These are phyloP conservation scores for Plusia festucae DNA, from an alignment of 2,888 invertebrate species.

Conservation along the genomic window DNA sequence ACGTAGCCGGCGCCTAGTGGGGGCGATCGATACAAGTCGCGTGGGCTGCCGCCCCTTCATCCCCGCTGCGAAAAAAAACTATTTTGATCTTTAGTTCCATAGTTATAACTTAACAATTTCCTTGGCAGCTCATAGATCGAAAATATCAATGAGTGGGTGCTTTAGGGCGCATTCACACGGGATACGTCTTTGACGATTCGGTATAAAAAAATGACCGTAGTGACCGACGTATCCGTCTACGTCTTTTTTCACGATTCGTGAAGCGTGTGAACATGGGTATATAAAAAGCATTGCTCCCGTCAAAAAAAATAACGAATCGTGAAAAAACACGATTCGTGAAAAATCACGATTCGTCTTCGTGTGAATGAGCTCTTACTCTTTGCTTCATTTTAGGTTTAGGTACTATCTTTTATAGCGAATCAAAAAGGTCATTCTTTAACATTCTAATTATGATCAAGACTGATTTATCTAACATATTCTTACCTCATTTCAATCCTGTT, in stretches of 20 bases:
- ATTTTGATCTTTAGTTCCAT: slow-evolving; percentile 67
- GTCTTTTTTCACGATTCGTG: too few relatives aligned
- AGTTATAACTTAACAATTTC: slow-evolving; percentile 54
- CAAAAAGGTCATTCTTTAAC: not conserved
- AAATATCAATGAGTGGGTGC: slow-evolving; percentile 14
- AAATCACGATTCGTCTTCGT: too few relatives aligned
- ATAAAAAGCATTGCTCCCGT: too few relatives aligned
- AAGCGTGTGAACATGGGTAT: too few relatives aligned
- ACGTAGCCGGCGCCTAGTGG: slow-evolving; percentile 79
- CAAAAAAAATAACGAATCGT: too few relatives aligned
- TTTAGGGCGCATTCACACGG: too few relatives aligned
- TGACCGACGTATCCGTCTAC: too few relatives aligned
- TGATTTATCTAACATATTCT: not conserved
- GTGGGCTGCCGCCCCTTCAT: slow-evolving; percentile 78
- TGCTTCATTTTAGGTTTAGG: not conserved
- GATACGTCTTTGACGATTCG: too few relatives aligned
- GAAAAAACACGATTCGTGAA: too few relatives aligned
- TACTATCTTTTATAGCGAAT: slow-evolving; percentile 11
- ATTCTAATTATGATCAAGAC: not conserved
- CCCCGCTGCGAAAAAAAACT: slow-evolving; percentile 59
- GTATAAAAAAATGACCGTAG: too few relatives aligned
- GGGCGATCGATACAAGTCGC: slow-evolving; percentile 81
- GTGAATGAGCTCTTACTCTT: too few relatives aligned
- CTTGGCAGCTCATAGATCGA: slow-evolving; percentile 28
- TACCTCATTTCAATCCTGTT: too few relatives aligned